Conservation (phyloP, 2,797 vertebrate species). For the Numenius phaeopus region DNA sequence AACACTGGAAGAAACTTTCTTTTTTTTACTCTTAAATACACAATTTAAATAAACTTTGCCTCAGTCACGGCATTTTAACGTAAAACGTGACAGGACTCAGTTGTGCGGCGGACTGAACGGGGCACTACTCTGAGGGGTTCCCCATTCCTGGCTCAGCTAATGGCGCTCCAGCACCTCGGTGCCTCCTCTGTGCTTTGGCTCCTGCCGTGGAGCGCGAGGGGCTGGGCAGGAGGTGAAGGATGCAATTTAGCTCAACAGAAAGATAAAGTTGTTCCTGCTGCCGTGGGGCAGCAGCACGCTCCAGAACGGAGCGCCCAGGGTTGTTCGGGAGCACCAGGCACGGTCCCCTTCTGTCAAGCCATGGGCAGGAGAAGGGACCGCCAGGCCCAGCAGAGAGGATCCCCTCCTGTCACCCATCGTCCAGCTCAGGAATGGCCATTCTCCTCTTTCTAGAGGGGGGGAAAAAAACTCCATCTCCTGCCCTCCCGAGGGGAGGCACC, state of each 20-base stretch:
- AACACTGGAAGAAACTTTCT: neutral
- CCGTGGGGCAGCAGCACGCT: neutral
- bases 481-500: neutral
- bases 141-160: fast-evolving
- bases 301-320: neutral
- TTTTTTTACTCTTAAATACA: neutral
- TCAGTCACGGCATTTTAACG: neutral
- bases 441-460: neutral
- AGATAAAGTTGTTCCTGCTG: neutral
- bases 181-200: neutral
- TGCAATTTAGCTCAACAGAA: neutral
- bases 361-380: neutral
- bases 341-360: neutral
- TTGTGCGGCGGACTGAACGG: neutral
- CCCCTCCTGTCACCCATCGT: neutral
- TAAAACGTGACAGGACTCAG: neutral
- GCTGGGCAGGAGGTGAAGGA: neutral
- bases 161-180: neutral
- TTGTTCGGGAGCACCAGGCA: fast-evolving
- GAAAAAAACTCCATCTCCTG: neutral
- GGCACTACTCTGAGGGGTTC: neutral
- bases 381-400: neutral
- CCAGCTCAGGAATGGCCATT: neutral
- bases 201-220: neutral
- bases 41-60: neutral